phyloP scores from a whole-genome alignment of 2,113 vertebrate species.

The Danionella cerebrum region DNA sequence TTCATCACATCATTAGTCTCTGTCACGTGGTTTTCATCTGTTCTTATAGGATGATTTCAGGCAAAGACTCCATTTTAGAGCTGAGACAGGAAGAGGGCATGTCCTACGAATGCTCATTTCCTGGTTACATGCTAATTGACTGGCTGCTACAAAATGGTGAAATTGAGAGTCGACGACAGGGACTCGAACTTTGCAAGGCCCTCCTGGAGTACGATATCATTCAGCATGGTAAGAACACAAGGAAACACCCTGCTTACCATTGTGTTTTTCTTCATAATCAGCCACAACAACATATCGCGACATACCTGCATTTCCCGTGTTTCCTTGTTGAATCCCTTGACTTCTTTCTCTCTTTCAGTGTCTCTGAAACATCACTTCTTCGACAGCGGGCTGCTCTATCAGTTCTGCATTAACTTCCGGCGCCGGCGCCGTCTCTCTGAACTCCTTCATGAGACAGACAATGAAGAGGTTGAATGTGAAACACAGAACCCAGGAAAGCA shows the following conservation, averaged over 20 bases:
- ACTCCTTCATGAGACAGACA: slow-evolving; percentile 60
- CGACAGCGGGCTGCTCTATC: slow-evolving; percentile 74
- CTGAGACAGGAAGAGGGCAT: slow-evolving; percentile 68
- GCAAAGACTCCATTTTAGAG: slow-evolving; percentile 70
- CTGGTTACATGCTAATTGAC: slow-evolving; percentile 73
- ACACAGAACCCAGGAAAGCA: slow-evolving; percentile 48
- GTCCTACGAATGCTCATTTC: slow-evolving; percentile 70
- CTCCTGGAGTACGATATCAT: slow-evolving; percentile 78
- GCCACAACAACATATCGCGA: neutral
- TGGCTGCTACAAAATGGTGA: slow-evolving; percentile 77
- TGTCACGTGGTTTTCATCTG: neutral
- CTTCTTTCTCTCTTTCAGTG: slow-evolving; percentile 55
- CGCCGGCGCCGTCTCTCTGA: slow-evolving; percentile 67
- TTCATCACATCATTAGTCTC: neutral
- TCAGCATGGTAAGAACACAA: slow-evolving; percentile 66
- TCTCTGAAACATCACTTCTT: slow-evolving; percentile 70
- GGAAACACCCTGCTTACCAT: neutral
- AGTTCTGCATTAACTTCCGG: slow-evolving; percentile 77
- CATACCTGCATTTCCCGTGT: neutral
- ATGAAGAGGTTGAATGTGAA: slow-evolving; percentile 22
- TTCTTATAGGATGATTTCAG: slow-evolving; percentile 59
- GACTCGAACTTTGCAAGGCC: slow-evolving; percentile 64
- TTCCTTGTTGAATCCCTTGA: neutral
- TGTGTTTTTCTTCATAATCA: neutral
- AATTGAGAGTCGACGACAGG: slow-evolving; percentile 62